These are phyloP conservation scores for Fistularia commersonii DNA, from an alignment of 2,797 vertebrate genomes.

Conservation along the genomic window DNA sequence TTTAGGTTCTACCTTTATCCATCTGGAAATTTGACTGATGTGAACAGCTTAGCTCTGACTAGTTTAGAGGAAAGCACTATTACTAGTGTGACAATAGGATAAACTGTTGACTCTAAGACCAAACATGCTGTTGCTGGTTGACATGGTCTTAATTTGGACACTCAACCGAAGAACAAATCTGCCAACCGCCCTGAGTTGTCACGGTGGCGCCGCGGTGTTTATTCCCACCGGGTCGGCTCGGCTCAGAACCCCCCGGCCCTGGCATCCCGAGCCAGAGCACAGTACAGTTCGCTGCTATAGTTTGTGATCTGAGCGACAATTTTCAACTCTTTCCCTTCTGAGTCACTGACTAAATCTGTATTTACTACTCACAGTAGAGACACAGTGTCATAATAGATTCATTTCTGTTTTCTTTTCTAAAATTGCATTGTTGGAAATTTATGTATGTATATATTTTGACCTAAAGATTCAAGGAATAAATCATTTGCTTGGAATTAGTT, in stretches of 20 bases:
- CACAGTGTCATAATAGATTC: slow-evolving; percentile 60
- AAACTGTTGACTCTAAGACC: slow-evolving; percentile 30
- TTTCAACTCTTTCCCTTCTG: slow-evolving; percentile 16
- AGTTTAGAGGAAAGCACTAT: slow-evolving; percentile 23
- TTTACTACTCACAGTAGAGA: slow-evolving; percentile 53
- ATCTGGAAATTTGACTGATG: slow-evolving; percentile 38
- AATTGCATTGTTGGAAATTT: slow-evolving; percentile 62
- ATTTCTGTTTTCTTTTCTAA: slow-evolving; percentile 48
- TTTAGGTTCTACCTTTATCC: slow-evolving; percentile 35
- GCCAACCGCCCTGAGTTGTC: slow-evolving; percentile 32
- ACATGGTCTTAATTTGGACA: slow-evolving; percentile 30
- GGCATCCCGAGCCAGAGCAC: slow-evolving; percentile 58
- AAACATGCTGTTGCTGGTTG: slow-evolving; percentile 2
- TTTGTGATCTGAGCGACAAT: slow-evolving; percentile 50
- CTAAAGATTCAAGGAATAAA: slow-evolving; percentile 71
- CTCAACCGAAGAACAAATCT: slow-evolving; percentile 68
- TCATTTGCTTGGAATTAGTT: slow-evolving; percentile 61
- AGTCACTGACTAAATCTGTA: slow-evolving; percentile 57
- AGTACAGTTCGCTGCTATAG: slow-evolving; percentile 69
- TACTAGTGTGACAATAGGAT: slow-evolving; percentile 18
- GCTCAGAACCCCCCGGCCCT: slow-evolving; percentile 15
- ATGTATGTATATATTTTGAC: slow-evolving; percentile 66
- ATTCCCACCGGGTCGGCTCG: slow-evolving; percentile 20
- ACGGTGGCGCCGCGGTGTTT: slow-evolving; percentile 25
- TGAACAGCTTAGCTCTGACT: slow-evolving; percentile 53